Base-by-base conservation (phyloP, 2,888 invertebrate species). In the Melinopterus prodromus region DNA sequence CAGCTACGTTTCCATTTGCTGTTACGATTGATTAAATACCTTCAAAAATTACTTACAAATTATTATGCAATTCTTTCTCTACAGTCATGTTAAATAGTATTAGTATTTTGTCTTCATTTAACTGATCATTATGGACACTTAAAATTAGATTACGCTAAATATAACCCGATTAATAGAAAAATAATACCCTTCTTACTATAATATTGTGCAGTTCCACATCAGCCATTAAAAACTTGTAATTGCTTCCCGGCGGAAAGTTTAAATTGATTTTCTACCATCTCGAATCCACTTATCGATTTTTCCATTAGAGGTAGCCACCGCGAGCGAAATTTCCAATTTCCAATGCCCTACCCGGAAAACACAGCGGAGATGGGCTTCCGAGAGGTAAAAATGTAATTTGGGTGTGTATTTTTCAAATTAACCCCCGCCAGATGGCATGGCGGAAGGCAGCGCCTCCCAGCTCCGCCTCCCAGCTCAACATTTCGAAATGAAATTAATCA, bases 291-390 rank as follows among this genome's bases (percentile, higher is more conserved):
- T 53, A 53, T 53, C 53, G 53, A 53, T 53, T 53, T 53, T 12
- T 12, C 53, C 53, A 53, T 16, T 72, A 36, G 35, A 6, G 72
- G n/a, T 6, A 72, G 26, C 35, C 6, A 36, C 72, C 72, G 16
- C 6, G 36, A 72, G 16, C 36, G 72, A 72, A 72, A 36, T 16
- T 72, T 16, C 26, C 72, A 26, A 16, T 72, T 72, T 72, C 14
- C 14, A 72, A 72, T 26, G 36, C 72, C 72, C 35, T 0, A 6
- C n/a, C 26, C 35, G 72, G 35, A 72, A 26, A 71, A 71, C 71
- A 72, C 72, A n/a, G 15, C 26, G 72, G 16, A 72, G 36, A 53
- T 53, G 53, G 12, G 53, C 53, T 53, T 53, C 53, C 53, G 53
- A 53, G 53, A 53, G 53, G 53, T 53, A 53, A 53, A 53, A 53